Percentiles rank a stretch among this genome's conserved stretches.
Evolutionary conservation across 2,797 vertebrate genomes (phyloP).

Genomic region (Luscinia luscinia): DNA sequence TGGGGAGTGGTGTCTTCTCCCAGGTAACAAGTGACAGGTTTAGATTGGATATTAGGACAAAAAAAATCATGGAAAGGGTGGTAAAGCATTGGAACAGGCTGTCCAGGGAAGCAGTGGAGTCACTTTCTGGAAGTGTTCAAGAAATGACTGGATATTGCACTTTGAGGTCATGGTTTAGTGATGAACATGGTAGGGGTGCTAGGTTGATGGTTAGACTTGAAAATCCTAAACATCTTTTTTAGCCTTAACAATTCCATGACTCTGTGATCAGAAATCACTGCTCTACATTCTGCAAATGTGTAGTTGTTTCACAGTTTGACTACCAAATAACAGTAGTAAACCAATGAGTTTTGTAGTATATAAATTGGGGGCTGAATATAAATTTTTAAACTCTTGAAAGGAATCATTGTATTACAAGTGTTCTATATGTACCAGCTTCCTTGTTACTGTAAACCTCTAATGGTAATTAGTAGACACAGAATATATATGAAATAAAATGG

Average conservation of each 20-base stretch:
- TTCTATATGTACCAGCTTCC: neutral
- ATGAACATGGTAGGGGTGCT: neutral
- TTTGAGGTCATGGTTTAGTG: neutral
- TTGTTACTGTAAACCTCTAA: neutral
- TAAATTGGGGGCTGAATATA: neutral
- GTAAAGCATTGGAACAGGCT: neutral
- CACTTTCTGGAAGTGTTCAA: neutral
- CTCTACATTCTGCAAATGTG: neutral
- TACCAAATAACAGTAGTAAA: neutral
- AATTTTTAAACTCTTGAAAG: neutral
- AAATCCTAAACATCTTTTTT: neutral
- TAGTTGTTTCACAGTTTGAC: neutral
- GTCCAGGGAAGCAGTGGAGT: neutral
- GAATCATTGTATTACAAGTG: neutral
- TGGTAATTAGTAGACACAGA: neutral
- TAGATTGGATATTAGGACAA: neutral
- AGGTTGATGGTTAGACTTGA: neutral
- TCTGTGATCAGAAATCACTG: neutral
- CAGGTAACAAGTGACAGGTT: neutral
- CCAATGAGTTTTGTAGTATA: neutral
- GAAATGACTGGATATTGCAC: neutral
- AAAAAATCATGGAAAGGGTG: neutral
- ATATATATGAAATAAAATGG: neutral
- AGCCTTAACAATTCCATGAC: neutral
- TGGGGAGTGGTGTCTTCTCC: neutral